A percentile compares a stretch with the other conserved stretches of the same genome.
These are phyloP conservation scores for Ceratoteleas bidentatus DNA, from an alignment of 1,140 invertebrate species.

Conservation along the genomic window DNA sequence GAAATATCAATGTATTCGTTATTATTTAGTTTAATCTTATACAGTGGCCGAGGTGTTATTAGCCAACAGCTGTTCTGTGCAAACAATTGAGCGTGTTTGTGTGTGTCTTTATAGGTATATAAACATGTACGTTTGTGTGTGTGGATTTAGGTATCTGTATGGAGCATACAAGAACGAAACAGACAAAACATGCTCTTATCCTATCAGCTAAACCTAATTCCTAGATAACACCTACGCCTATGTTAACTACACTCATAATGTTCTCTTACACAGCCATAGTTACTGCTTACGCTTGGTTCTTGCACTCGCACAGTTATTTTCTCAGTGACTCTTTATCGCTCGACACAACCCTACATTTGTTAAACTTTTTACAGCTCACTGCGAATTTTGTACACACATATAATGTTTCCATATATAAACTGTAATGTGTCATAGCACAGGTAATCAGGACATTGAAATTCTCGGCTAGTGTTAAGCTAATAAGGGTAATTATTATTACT, in stretches of 20 bases:
- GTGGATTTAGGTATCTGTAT: constrained; percentile 18
- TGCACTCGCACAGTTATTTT: constrained; percentile 32
- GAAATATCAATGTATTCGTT: constrained; percentile 77
- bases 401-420: no score
- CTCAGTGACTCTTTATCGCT: constrained; percentile 12
- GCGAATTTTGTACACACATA: no score
- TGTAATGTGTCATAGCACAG: no score
- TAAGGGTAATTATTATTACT: no score
- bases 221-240: constrained; percentile 79
- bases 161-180: constrained; percentile 69
- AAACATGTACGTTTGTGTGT: neutral
- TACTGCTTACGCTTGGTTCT: constrained; percentile 72
- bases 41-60: constrained; percentile 73
- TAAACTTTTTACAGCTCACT: no score
- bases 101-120: neutral
- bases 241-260: constrained; percentile 79
- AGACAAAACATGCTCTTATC: constrained; percentile 74
- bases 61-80: constrained; percentile 65
- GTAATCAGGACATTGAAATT: no score
- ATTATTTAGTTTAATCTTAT: constrained; percentile 77
- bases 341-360: no score
- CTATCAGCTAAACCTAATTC: constrained; percentile 77
- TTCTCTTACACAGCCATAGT: constrained; percentile 81
- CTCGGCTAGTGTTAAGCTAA: no score
- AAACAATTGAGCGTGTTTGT: constrained; percentile 15